Evolutionary conservation across 1,140 invertebrate species (phyloP).

Genomic region (Zaprionus capensis): DNA sequence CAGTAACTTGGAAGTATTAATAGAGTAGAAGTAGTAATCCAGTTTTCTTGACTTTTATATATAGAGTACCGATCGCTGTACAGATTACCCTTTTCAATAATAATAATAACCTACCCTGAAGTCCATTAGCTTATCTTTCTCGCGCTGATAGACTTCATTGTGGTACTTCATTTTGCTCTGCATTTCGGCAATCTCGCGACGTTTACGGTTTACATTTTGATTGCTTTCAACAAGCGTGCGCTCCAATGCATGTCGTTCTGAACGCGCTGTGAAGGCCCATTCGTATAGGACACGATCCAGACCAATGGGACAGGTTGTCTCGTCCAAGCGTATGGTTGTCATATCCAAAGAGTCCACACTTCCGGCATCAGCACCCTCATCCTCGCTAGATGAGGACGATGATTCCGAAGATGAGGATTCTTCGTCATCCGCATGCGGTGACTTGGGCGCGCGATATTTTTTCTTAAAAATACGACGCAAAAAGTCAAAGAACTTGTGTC

Average conservation of each 20-base stretch:
- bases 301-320: conserved; percentile 90
- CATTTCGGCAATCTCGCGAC: conserved; percentile 76
- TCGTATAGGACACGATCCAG: conserved; percentile 89
- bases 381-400: conserved; percentile 86
- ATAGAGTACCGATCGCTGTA: background rate
- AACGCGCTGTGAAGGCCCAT: conserved; percentile 87
- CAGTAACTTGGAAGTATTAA: too few relatives aligned
- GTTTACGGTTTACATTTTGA: conserved; percentile 84
- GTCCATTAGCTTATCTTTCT: conserved; percentile 64
- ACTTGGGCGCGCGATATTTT: conserved; percentile 87
- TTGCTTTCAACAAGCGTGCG: conserved; percentile 83
- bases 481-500: conserved; percentile 91
- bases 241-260: conserved; percentile 86
- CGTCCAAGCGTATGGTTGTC: conserved; percentile 88
- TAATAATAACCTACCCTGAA: conserved; percentile 56
- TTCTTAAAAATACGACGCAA: conserved; percentile 91
- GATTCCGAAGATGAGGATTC: conserved; percentile 65
- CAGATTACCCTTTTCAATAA: background rate
- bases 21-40: too few relatives aligned
- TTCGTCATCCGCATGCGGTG: conserved; percentile 63
- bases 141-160: conserved; percentile 64
- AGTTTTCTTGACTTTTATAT: too few relatives aligned
- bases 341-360: conserved; percentile 87
- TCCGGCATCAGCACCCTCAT: conserved; percentile 86
- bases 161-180: conserved; percentile 71